Conservation (phyloP, 2,888 invertebrate species). For the Hydriomena furcata region DNA sequence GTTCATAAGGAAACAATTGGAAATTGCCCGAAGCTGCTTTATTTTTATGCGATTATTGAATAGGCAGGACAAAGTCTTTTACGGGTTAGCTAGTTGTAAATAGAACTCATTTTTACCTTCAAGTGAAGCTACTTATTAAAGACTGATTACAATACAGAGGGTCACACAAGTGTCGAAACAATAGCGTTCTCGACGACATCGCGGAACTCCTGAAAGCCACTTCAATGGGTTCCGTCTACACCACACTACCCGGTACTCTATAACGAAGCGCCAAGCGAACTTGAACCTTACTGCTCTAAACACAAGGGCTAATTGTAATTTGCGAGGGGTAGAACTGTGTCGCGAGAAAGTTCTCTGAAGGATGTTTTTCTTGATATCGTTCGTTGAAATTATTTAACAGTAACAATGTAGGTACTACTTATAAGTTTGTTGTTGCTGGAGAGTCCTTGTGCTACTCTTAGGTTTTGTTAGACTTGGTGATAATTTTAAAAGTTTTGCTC, state of each 20-base stretch:
- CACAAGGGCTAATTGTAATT: conserved; percentile 26
- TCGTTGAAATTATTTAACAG: conserved; percentile 31
- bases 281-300: conserved; percentile 14
- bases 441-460: not conserved
- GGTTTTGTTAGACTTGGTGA: too few species aligned
- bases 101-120: conserved; percentile 14
- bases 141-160: conserved; percentile 50
- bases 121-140: conserved; percentile 25
- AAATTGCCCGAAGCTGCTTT: too few species aligned
- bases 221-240: conserved; percentile 49
- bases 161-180: conserved; percentile 61
- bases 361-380: conserved; percentile 56
- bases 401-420: conserved; percentile 24
- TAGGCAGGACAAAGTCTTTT: too few species aligned
- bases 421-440: conserved; percentile 11
- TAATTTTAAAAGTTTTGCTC: too few species aligned
- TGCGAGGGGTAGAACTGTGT: conserved; percentile 22
- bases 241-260: conserved; percentile 21
- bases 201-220: conserved; percentile 56
- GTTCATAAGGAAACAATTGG: too few species aligned
- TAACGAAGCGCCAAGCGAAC: conserved; percentile 16
- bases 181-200: conserved; percentile 57
- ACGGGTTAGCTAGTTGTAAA: too few species aligned
- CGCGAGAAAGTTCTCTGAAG: conserved; percentile 45
- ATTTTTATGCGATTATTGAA: too few species aligned